Evolutionary conservation across 35 echinoderm and acorn worm species (phyloP).

Genomic region (Holothuria glaberrima): DNA sequence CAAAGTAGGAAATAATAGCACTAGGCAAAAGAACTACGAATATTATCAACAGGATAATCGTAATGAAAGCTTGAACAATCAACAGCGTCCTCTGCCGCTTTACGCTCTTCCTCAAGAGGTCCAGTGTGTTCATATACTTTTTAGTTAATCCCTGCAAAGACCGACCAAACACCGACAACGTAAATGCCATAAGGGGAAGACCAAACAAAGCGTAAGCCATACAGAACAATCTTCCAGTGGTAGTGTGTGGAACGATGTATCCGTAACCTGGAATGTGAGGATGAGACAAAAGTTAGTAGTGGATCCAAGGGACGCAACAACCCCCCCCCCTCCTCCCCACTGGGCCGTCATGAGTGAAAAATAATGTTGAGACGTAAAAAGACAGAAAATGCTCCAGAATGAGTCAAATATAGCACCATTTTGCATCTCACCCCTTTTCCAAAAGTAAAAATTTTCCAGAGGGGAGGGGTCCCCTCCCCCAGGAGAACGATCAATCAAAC

Average conservation of each 20-base stretch:
- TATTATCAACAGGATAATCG: background rate
- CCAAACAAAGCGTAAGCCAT: background rate
- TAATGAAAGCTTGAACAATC: background rate
- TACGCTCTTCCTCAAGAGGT: background rate
- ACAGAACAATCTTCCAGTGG: background rate
- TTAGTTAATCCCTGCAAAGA: background rate
- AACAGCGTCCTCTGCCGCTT: background rate
- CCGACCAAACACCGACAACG: background rate
- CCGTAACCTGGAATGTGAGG: background rate
- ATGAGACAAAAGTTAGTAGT: too few species aligned
- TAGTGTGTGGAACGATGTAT: background rate
- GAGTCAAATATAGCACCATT: too few species aligned
- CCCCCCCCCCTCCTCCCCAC: too few species aligned
- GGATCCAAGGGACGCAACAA: too few species aligned
- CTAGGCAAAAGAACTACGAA: background rate
- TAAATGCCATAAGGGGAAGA: background rate
- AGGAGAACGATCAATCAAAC: too few species aligned
- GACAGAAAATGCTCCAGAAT: too few species aligned
- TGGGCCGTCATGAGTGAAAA: too few species aligned
- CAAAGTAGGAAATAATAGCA: background rate
- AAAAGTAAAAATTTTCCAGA: too few species aligned
- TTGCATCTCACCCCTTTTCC: too few species aligned
- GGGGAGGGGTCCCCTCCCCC: too few species aligned
- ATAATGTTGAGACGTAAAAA: too few species aligned
- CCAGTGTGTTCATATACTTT: background rate